These are phyloP conservation scores for Heliornis fulica DNA, from an alignment of 2,113 vertebrate species.

Conservation along the genomic window DNA sequence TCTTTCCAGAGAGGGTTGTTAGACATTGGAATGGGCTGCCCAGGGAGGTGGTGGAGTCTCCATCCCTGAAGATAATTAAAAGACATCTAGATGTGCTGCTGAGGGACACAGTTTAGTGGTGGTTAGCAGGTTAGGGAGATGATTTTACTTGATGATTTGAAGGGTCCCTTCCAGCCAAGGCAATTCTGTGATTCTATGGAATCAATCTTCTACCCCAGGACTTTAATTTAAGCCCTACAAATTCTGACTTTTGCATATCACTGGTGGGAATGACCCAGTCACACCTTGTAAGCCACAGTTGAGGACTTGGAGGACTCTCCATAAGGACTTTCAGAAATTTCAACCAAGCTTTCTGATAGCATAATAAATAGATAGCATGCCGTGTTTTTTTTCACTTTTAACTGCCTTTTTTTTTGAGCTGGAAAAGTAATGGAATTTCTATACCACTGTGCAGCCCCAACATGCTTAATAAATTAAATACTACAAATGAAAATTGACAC, in stretches of 20 bases:
- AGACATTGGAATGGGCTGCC: too few species aligned
- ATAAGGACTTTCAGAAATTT: not conserved
- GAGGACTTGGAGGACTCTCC: not conserved
- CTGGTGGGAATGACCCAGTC: not conserved
- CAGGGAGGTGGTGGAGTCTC: too few species aligned
- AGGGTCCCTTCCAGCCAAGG: too few species aligned
- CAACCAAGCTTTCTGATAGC: not conserved
- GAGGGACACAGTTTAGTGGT: too few species aligned
- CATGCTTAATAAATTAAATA: not conserved
- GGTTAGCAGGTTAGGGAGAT: too few species aligned
- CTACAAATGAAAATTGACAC: not conserved
- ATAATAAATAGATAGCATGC: not conserved
- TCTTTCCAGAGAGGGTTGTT: too few species aligned
- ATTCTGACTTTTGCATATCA: not conserved
- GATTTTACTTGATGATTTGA: too few species aligned
- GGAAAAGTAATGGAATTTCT: not conserved
- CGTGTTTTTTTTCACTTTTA: not conserved
- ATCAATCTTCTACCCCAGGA: not conserved
- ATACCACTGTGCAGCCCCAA: not conserved
- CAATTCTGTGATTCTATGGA: too few species aligned
- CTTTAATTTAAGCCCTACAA: not conserved
- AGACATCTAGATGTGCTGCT: too few species aligned
- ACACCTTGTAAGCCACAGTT: not conserved
- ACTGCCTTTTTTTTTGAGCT: not conserved
- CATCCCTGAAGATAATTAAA: too few species aligned